Evolutionary conservation across 2,888 invertebrate genomes (phyloP), one percentile per base, ranked within the genome.

Genomic region (Ophioninae sp.): DNA sequence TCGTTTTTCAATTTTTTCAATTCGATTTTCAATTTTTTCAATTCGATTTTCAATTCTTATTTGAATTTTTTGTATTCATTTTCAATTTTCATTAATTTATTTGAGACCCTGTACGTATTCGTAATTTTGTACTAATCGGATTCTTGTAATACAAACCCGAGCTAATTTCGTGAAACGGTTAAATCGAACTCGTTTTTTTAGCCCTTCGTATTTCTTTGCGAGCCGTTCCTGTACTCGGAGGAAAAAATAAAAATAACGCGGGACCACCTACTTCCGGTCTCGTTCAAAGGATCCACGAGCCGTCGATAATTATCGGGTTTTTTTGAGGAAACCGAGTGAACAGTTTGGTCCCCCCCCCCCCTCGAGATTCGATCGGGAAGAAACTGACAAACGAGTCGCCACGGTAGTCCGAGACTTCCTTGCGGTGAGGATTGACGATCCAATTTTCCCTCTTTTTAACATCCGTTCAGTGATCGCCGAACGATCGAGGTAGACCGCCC

Each of bases 241-340:
- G n/a, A n/a, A n/a, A n/a, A 61, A 79, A 70, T 56, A 59, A 61
- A 68, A 62, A 50, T 56, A 68, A 81, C 77, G 74, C 79, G 72
- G 80, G 78, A 79, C 82, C 72, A 85, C 85, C 85, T 82, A 85
- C 57, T 85, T 85, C 85, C 85, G 85, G 78, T 78, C 72, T 67
- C 61, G 37, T 61, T 82, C 84, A 79, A 84, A 80, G 77, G 68
- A 78, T 65, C 79, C 75, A 80, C 84, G 82, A 74, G 82, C 84
- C 85, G 85, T 84, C 88, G 87, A 86, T 90, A 89, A 89, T 90
- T 90, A 89, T 88, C 88, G 86, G 85, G 86, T 88, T 87, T 88
- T 87, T 86, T 82, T 78, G n/a, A 73, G 79, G 78, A 61, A 79
- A 44, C 78, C 80, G 61, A 56, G 69, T n/a, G n/a, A 69, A 50